These are phyloP conservation scores for Heliothis virescens DNA, from an alignment of 1,140 invertebrate genomes.

Conservation along the genomic window DNA sequence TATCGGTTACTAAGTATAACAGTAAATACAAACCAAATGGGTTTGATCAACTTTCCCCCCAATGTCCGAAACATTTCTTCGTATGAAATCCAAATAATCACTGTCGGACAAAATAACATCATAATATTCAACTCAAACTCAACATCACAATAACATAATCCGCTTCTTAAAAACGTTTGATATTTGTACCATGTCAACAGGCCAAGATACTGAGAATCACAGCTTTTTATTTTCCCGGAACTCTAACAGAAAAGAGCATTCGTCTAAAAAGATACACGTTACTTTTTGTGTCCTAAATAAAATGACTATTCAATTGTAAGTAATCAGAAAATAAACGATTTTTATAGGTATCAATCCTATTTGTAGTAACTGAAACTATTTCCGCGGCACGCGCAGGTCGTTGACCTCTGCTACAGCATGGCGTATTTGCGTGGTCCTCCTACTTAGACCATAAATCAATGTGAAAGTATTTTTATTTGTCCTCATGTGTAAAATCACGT, in stretches of 20 bases:
- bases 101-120: neutral
- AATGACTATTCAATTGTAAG: constrained; percentile 22
- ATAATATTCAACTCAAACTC: neutral
- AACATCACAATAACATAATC: constrained; percentile 1
- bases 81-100: neutral
- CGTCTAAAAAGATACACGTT: constrained; percentile 8
- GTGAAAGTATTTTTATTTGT: constrained; percentile 44
- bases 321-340: constrained; percentile 36
- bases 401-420: constrained; percentile 33
- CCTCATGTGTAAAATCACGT: constrained; percentile 9
- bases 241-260: neutral
- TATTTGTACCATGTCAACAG: constrained; percentile 7
- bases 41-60: too few species aligned
- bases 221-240: constrained; percentile 12
- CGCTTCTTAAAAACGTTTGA: neutral
- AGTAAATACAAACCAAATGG: too few species aligned
- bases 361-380: constrained; percentile 36
- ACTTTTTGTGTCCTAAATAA: constrained; percentile 30
- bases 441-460: constrained; percentile 41
- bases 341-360: constrained; percentile 34
- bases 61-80: neutral
- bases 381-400: constrained; percentile 33
- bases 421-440: constrained; percentile 43
- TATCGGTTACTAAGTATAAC: too few species aligned
- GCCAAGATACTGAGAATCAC: constrained; percentile 3